A percentile compares a stretch with the other conserved stretches of the same genome.
Conservation (phyloP, 1,140 invertebrate species). For the Drosophila novamexicana region DNA sequence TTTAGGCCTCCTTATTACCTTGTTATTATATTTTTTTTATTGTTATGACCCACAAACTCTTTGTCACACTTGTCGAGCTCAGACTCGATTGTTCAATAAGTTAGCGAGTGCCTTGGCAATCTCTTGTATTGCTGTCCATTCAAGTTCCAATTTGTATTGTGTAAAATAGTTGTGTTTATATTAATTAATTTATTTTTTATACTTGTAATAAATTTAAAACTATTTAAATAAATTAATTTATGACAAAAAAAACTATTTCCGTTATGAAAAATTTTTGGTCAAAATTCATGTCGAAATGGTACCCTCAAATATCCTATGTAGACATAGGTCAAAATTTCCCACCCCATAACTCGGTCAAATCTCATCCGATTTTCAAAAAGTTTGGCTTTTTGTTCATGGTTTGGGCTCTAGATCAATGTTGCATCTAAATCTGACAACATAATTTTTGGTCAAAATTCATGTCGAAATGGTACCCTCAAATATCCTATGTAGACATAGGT, state of each 20-base stretch:
- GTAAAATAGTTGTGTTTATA: slow-evolving; percentile 65
- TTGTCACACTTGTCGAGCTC: slow-evolving; percentile 20
- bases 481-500: too few relatives aligned
- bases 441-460: too few relatives aligned
- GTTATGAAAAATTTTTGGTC: not conserved
- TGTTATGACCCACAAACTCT: slow-evolving; percentile 39
- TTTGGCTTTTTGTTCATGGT: too few relatives aligned
- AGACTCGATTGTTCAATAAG: slow-evolving; percentile 13
- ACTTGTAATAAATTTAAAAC: slow-evolving; percentile 77
- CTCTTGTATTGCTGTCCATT: slow-evolving; percentile 35
- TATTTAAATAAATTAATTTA: slow-evolving; percentile 83
- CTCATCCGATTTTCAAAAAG: too few relatives aligned
- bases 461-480: too few relatives aligned
- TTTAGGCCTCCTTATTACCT: slow-evolving; percentile 51
- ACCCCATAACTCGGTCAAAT: too few relatives aligned
- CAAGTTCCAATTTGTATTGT: slow-evolving; percentile 60
- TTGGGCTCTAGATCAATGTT: too few relatives aligned
- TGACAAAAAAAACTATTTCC: slow-evolving; percentile 20
- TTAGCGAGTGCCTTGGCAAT: slow-evolving; percentile 19
- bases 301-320: too few relatives aligned
- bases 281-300: too few relatives aligned
- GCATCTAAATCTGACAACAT: too few relatives aligned
- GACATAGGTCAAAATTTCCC: too few relatives aligned
- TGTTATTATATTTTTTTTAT: slow-evolving; percentile 34
- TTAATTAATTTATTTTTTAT: slow-evolving; percentile 80